Conservation (phyloP, 2,797 vertebrate species). For the Darevskia mixta region DNA sequence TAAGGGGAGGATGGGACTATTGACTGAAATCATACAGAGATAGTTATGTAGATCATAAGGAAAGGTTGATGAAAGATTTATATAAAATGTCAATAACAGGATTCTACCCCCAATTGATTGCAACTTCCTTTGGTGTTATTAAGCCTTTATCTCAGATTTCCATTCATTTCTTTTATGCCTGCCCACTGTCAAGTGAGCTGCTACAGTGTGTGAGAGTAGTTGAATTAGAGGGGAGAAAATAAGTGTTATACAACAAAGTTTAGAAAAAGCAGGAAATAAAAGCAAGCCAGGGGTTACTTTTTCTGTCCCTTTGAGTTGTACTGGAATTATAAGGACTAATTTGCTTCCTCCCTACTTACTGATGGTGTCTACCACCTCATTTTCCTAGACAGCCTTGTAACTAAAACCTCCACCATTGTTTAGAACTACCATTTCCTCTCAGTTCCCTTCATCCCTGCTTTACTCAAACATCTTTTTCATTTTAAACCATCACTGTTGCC, state of each 20-base stretch:
- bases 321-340: not conserved
- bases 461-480: no score
- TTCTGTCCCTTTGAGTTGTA: not conserved
- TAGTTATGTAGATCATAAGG: not conserved
- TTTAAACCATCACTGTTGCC: no score
- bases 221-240: no score
- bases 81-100: conserved; percentile 8
- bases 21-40: not conserved
- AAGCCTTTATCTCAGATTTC: not conserved
- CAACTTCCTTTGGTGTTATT: not conserved
- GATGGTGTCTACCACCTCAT: not conserved
- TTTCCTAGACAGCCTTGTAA: not conserved
- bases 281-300: not conserved
- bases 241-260: not conserved
- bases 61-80: not conserved
- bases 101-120: not conserved
- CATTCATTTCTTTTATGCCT: not conserved
- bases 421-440: no score
- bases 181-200: not conserved
- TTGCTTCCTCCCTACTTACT: not conserved
- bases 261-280: not conserved
- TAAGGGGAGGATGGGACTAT: not conserved
- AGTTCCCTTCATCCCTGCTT: no score
- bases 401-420: no score
- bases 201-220: not conserved